Percentiles rank a stretch among this genome's conserved stretches.
Evolutionary conservation across 2,113 vertebrate species (phyloP).

Genomic region (Calidris pugnax): DNA sequence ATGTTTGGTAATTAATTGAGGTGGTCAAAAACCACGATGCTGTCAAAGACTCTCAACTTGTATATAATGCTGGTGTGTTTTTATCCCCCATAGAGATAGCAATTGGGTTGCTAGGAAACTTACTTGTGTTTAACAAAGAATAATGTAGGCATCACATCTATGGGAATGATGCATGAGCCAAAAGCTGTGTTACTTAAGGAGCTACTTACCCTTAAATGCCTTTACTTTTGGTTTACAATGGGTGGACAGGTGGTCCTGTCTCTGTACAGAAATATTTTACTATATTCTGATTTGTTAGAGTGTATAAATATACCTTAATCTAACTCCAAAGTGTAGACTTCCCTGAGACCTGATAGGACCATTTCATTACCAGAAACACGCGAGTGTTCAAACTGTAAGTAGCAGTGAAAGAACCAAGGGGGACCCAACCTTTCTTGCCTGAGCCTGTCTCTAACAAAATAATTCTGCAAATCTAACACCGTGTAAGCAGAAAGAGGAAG

Average conservation of each 20-base stretch:
- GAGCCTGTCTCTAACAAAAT: background rate
- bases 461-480: background rate
- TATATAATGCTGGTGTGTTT: background rate
- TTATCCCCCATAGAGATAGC: background rate
- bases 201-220: background rate
- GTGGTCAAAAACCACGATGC: conserved; percentile 27
- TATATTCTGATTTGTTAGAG: background rate
- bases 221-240: background rate
- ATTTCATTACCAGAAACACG: background rate
- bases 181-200: conserved; percentile 17
- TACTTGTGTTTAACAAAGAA: background rate
- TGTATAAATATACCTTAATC: background rate
- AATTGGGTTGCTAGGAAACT: conserved; percentile 56
- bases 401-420: background rate
- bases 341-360: background rate
- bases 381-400: background rate
- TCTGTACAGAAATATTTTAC: background rate
- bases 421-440: background rate
- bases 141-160: background rate
- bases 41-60: conserved; percentile 12
- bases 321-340: background rate
- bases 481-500: background rate
- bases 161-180: background rate
- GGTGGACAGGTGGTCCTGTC: background rate
- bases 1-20: conserved; percentile 20